Evolutionary conservation across 2,888 invertebrate genomes (phyloP).

Genomic region (Synanthedon tipuliformis): DNA sequence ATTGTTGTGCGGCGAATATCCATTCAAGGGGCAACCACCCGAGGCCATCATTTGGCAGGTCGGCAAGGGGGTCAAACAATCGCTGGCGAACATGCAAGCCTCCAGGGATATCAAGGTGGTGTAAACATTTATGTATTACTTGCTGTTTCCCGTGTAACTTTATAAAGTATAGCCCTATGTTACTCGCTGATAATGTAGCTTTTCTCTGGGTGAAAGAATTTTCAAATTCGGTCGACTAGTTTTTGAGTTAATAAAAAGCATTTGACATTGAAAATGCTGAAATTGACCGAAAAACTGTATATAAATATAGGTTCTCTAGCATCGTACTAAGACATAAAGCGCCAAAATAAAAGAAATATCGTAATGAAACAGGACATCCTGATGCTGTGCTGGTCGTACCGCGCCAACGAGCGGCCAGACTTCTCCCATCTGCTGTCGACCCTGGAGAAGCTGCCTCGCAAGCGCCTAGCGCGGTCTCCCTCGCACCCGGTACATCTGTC

Average conservation of each 20-base stretch:
- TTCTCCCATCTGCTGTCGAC: slow-evolving; percentile 87
- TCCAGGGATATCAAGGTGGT: slow-evolving; percentile 94
- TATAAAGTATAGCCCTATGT: too few relatives aligned
- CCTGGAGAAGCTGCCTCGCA: slow-evolving; percentile 93
- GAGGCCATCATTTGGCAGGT: slow-evolving; percentile 99
- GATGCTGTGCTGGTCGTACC: slow-evolving; percentile 96
- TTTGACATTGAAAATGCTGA: too few relatives aligned
- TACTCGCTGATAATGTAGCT: too few relatives aligned
- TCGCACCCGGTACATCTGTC: slow-evolving; percentile 98
- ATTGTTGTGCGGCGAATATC: slow-evolving; percentile 94
- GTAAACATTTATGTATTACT: too few relatives aligned
- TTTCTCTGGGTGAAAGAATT: too few relatives aligned
- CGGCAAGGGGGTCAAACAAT: slow-evolving; percentile 96
- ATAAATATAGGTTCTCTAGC: neutral
- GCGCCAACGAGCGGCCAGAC: slow-evolving; percentile 86
- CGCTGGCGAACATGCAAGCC: slow-evolving; percentile 92
- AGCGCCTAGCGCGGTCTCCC: slow-evolving; percentile 94
- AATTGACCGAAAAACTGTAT: too few relatives aligned
- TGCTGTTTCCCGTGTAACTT: too few relatives aligned
- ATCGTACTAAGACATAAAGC: neutral
- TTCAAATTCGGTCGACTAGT: too few relatives aligned
- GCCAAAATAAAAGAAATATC: neutral
- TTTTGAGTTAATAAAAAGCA: too few relatives aligned
- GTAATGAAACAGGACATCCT: slow-evolving; percentile 82
- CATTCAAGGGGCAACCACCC: slow-evolving; percentile 92